Conservation (phyloP, 2,888 invertebrate genomes). For the Xylota sylvarum region DNA sequence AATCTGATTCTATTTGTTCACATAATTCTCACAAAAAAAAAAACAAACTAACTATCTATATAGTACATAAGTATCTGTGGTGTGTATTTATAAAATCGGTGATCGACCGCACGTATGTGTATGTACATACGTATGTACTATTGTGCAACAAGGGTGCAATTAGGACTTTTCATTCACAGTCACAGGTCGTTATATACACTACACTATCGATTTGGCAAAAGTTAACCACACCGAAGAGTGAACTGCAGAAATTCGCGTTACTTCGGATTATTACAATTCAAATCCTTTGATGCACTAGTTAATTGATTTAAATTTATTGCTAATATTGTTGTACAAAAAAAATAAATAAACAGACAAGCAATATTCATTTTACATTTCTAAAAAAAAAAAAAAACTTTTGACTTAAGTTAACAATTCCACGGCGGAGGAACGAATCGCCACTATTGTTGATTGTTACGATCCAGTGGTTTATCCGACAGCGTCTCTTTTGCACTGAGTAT, state of each 20-base stretch:
- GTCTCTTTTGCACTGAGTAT: slow-evolving; percentile 72
- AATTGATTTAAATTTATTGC: neutral
- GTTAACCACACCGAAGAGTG: slow-evolving; percentile 26
- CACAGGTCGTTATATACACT: slow-evolving; percentile 47
- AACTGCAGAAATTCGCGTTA: slow-evolving; percentile 12
- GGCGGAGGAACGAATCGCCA: slow-evolving; percentile 59
- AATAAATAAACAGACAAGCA: neutral
- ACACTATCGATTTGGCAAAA: slow-evolving; percentile 75
- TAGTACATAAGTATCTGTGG: neutral
- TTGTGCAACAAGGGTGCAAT: slow-evolving; percentile 67
- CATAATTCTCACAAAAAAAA: slow-evolving; percentile 22
- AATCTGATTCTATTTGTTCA: slow-evolving; percentile 8
- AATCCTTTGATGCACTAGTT: slow-evolving; percentile 35
- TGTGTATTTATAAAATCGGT: slow-evolving; percentile 55
- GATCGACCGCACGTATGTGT: slow-evolving; percentile 20
- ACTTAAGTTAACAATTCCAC: slow-evolving; percentile 65
- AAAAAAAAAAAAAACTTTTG: neutral
- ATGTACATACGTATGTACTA: neutral
- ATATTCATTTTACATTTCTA: neutral
- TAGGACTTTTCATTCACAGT: slow-evolving; percentile 59
- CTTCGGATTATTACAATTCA: slow-evolving; percentile 12
- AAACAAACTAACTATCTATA: neutral
- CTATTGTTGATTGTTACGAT: slow-evolving; percentile 18
- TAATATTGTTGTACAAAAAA: neutral
- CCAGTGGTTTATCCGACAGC: slow-evolving; percentile 50